Conservation (phyloP, 2,888 invertebrate species). For the Chloroclysta siterata region DNA sequence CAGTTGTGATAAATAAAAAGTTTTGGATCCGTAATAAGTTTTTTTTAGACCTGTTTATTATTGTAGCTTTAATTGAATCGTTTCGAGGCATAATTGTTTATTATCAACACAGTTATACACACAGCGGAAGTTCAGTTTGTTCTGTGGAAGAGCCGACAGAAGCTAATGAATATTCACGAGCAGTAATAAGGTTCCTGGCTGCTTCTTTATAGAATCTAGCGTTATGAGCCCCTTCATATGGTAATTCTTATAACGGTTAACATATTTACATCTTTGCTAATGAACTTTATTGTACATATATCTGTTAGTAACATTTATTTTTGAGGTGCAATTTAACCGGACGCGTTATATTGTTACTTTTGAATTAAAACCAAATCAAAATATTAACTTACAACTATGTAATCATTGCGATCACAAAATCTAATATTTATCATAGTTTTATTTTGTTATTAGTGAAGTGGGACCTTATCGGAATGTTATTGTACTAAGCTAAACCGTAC, state of each 20-base stretch:
- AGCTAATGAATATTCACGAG: conserved; percentile 53
- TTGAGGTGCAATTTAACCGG: background rate
- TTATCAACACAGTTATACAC: conserved; percentile 27
- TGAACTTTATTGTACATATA: conserved; percentile 32
- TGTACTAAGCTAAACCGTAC: too few relatives aligned
- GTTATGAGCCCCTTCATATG: conserved; percentile 48
- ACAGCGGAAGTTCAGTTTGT: conserved; percentile 45
- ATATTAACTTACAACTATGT: too few relatives aligned
- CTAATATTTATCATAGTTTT: too few relatives aligned
- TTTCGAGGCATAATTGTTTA: conserved; percentile 36
- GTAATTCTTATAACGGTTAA: conserved; percentile 41
- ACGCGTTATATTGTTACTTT: too few relatives aligned
- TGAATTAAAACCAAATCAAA: too few relatives aligned
- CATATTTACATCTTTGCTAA: conserved; percentile 38
- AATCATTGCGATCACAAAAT: too few relatives aligned
- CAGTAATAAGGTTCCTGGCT: conserved; percentile 44
- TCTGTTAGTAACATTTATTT: background rate
- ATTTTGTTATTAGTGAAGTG: too few relatives aligned
- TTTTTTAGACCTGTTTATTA: background rate
- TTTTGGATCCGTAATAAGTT: background rate
- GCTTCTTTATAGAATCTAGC: conserved; percentile 49
- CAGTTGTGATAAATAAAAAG: conserved; percentile 13
- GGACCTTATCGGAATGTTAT: too few relatives aligned
- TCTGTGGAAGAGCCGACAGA: conserved; percentile 40
- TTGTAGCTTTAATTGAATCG: conserved; percentile 26